These are phyloP conservation scores for Aurelia aurita DNA, from an alignment of 30 jellyfish, hydroid and myxozoan species.

Conservation along the genomic window DNA sequence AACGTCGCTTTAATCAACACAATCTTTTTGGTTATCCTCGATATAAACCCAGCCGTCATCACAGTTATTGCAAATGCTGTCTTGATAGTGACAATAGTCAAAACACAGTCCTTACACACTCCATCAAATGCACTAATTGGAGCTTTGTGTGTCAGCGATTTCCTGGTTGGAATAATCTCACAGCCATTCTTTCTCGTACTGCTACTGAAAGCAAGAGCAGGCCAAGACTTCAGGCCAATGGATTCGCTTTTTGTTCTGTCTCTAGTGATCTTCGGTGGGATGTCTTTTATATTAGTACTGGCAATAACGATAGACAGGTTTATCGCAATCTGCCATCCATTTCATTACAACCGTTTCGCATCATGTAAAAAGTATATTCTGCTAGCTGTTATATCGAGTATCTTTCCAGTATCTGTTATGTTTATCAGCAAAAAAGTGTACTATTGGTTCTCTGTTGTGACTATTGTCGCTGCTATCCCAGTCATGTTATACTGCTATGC, in stretches of 20 bases:
- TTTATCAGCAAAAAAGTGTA: background rate
- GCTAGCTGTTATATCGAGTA: background rate
- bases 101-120: slow-evolving; percentile 18
- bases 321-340: slow-evolving; percentile 10
- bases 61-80: background rate
- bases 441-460: background rate
- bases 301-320: background rate
- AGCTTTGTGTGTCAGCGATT: slow-evolving; percentile 24
- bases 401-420: background rate
- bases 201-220: background rate
- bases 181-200: slow-evolving; percentile 2
- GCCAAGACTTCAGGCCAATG: background rate
- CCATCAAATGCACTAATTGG: slow-evolving; percentile 29
- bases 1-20: background rate
- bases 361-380: background rate
- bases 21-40: background rate
- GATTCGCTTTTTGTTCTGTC: background rate
- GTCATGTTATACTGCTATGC: background rate
- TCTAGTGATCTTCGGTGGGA: background rate
- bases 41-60: background rate
- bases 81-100: slow-evolving; percentile 9
- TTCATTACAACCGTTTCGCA: background rate
- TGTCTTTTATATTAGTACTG: background rate
- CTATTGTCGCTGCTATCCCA: background rate
- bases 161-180: slow-evolving; percentile 13